Percentiles rank a stretch among this genome's conserved stretches.
Conservation (phyloP, 2,797 vertebrate species). For the Podarcis siculus region DNA sequence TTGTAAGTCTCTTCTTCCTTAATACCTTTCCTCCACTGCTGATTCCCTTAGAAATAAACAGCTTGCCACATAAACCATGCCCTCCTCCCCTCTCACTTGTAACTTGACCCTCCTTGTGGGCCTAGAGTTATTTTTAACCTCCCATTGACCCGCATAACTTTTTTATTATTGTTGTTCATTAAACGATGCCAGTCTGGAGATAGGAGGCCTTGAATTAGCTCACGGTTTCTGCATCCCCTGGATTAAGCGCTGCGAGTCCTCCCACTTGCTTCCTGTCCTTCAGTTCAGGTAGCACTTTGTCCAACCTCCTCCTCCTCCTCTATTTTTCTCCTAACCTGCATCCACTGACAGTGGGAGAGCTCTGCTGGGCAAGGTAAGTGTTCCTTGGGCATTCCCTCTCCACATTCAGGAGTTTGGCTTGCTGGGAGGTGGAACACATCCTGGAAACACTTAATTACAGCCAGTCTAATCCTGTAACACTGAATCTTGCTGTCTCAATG, state of each 20-base stretch:
- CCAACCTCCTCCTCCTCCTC: too few species aligned
- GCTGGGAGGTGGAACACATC: not conserved
- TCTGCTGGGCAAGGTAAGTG: constrained; percentile 15
- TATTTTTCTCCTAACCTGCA: not conserved
- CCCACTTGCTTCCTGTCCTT: not conserved
- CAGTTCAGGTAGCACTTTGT: not conserved
- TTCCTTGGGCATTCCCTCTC: not conserved
- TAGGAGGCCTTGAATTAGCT: not conserved
- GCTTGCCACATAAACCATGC: not conserved
- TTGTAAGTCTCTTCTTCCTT: not conserved
- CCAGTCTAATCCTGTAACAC: not conserved
- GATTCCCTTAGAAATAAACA: constrained; percentile 19
- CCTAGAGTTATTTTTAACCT: constrained; percentile 29
- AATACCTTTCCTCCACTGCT: not conserved
- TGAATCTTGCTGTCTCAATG: not conserved
- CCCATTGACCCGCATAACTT: not conserved
- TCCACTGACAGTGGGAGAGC: not conserved
- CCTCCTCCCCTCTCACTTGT: constrained; percentile 2
- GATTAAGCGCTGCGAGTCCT: not conserved
- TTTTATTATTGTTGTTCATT: constrained; percentile 7
- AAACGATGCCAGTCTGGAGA: not conserved
- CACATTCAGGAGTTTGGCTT: not conserved
- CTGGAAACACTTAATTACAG: not conserved
- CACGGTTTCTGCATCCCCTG: not conserved
- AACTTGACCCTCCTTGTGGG: constrained; percentile 11